Evolutionary conservation across 2,113 vertebrate genomes (phyloP).

Genomic region (Myotis brandtii): DNA sequence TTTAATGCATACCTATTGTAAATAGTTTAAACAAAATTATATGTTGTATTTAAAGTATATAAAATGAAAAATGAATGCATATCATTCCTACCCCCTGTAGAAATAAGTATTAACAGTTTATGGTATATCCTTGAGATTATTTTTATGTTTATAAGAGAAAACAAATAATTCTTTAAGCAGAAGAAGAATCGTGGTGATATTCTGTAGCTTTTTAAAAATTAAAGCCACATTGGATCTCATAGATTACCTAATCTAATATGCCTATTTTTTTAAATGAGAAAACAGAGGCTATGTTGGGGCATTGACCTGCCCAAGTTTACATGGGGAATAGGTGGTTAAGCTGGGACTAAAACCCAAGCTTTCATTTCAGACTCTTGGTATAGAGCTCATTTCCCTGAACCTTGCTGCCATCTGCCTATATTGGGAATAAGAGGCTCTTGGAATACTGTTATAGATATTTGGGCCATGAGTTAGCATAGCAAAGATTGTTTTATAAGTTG

Average conservation of each 20-base stretch:
- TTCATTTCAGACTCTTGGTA: background rate
- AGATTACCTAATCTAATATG: constrained; percentile 2
- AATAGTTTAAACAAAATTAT: constrained; percentile 41
- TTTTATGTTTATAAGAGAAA: background rate
- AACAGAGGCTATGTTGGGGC: background rate
- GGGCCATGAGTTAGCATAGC: background rate
- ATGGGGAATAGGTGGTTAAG: background rate
- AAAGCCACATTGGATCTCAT: background rate
- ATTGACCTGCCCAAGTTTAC: background rate
- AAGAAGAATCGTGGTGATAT: background rate
- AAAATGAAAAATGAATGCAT: constrained; percentile 45
- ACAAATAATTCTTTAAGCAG: constrained; percentile 42
- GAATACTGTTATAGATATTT: background rate
- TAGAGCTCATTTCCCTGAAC: background rate
- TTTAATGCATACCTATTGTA: background rate
- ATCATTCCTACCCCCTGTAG: background rate
- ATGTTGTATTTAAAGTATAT: background rate
- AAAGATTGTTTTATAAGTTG: constrained; percentile 59
- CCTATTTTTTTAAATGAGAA: constrained; percentile 48
- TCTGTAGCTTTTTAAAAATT: constrained; percentile 39
- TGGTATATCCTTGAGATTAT: background rate
- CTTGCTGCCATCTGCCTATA: background rate
- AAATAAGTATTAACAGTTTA: constrained; percentile 26
- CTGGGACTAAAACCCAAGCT: background rate
- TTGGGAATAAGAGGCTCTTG: background rate